These are phyloP conservation scores for Pardosa pseudoannulata DNA, from an alignment of 2,888 invertebrate genomes.

Conservation along the genomic window DNA sequence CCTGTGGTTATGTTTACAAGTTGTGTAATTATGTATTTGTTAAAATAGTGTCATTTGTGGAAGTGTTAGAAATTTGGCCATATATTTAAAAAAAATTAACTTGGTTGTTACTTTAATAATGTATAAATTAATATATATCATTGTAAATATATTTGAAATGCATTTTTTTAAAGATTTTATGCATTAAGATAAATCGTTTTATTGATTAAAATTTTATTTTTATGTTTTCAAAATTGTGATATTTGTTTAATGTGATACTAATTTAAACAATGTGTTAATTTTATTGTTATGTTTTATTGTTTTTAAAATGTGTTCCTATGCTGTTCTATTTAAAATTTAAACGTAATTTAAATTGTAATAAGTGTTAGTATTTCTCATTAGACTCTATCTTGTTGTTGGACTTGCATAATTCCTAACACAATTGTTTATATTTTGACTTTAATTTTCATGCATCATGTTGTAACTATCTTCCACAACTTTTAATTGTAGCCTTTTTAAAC, in stretches of 20 bases:
- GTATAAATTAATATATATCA: too few relatives aligned
- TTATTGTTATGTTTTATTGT: neutral
- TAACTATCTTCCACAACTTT: constrained; percentile 10
- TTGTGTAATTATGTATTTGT: too few relatives aligned
- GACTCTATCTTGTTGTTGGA: neutral
- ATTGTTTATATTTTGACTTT: neutral
- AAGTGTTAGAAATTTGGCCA: too few relatives aligned
- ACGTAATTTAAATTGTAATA: too few relatives aligned
- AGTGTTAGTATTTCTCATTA: neutral
- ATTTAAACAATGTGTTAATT: neutral
- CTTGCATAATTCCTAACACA: neutral
- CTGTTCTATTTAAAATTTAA: neutral
- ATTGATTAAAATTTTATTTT: neutral
- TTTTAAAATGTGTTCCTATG: neutral
- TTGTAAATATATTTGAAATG: neutral
- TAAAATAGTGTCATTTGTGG: too few relatives aligned
- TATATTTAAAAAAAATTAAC: too few relatives aligned
- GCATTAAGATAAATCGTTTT: neutral
- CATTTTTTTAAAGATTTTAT: neutral
- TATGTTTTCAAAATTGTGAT: neutral
- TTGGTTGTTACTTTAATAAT: too few relatives aligned
- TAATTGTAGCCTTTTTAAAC: neutral
- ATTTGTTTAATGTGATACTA: neutral
- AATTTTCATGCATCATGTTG: constrained; percentile 7
- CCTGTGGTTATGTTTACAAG: too few relatives aligned